Base-by-base conservation (phyloP, 2,888 invertebrate species). In the Dicroscelio sp. region DNA sequence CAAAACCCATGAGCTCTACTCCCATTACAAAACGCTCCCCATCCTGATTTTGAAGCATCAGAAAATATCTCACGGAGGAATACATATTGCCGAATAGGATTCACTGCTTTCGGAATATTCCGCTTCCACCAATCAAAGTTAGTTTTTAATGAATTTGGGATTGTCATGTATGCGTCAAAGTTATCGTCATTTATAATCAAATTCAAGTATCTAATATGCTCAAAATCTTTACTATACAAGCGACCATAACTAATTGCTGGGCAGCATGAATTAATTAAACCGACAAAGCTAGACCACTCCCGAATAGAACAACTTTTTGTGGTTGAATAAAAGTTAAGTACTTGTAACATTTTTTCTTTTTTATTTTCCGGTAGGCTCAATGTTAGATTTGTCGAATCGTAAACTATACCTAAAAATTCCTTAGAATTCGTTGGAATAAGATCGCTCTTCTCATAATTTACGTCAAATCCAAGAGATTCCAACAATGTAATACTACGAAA, bases 31-130 rank as follows among this genome's bases (percentile, higher is more conserved):
- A 33, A n/a, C 4, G 63, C 27, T 69, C 55, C 25, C 86, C 88
- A 52, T 85, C 86, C 25, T 2, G 65, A 31, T 31, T 14, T 65
- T 5, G 65, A 65, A 1, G 30, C 65, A 31, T 65, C 65, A 3
- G 92, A 76, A 23, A 85, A 90, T n/a, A 92, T 86, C 73, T 90
- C 78, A n/a, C 48, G n/a, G n/a, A 1, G 27, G 12, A 69, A 76
- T 0, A 78, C 60, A 33, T 27, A 80, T 17, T 71, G 43, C 17
- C 25, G 63, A 48, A 87, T 85, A 2, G 63, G 27, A 23, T 63
- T 75, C n/a, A 31, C 17, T 35, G 76, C 38, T 31, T 23, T 67
- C 30, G 30, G 27, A 43, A 90, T 85, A 23, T 78, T 78, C 25
- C 17, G 52, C 33, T 30, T 17, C 90, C 84, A 90, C 48, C 48